phyloP scores from a whole-genome alignment of 2,888 invertebrate genomes.

The Pseudoips prasinana region DNA sequence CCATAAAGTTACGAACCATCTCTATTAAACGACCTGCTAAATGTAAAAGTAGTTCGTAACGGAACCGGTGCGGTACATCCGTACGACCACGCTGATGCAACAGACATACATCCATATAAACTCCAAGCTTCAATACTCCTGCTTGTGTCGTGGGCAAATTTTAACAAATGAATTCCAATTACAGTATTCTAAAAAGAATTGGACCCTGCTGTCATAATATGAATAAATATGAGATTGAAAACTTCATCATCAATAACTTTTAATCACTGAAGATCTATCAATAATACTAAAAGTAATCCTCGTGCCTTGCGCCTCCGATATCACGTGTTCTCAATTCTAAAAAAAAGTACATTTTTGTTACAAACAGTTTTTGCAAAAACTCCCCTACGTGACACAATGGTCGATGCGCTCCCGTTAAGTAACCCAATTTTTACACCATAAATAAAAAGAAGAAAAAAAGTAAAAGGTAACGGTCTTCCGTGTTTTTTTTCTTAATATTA shows the following conservation, averaged over 20 bases:
- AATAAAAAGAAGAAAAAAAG: slow-evolving; percentile 66
- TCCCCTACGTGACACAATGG: slow-evolving; percentile 61
- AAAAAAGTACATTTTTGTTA: slow-evolving; percentile 41
- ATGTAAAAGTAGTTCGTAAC: no score
- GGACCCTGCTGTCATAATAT: no score
- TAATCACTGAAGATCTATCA: slow-evolving; percentile 52
- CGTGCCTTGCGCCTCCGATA: slow-evolving; percentile 30
- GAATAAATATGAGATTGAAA: no score
- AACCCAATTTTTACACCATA: slow-evolving; percentile 81
- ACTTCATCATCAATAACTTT: slow-evolving; percentile 55
- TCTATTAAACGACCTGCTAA: no score
- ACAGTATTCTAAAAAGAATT: no score
- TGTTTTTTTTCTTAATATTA: slow-evolving; percentile 41
- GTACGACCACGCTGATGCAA: no score
- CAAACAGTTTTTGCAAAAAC: slow-evolving; percentile 31
- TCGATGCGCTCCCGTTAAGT: slow-evolving; percentile 72
- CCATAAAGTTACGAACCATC: no score
- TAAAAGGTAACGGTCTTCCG: slow-evolving; percentile 71
- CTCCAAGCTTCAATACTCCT: no score
- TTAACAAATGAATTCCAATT: no score
- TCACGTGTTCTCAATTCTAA: slow-evolving; percentile 35
- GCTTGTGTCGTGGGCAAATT: no score
- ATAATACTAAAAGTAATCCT: slow-evolving; percentile 49
- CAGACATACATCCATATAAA: no score
- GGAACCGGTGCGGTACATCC: no score